phyloP scores from a whole-genome alignment of 2,888 invertebrate species.

The Drosophila paranaensis region DNA sequence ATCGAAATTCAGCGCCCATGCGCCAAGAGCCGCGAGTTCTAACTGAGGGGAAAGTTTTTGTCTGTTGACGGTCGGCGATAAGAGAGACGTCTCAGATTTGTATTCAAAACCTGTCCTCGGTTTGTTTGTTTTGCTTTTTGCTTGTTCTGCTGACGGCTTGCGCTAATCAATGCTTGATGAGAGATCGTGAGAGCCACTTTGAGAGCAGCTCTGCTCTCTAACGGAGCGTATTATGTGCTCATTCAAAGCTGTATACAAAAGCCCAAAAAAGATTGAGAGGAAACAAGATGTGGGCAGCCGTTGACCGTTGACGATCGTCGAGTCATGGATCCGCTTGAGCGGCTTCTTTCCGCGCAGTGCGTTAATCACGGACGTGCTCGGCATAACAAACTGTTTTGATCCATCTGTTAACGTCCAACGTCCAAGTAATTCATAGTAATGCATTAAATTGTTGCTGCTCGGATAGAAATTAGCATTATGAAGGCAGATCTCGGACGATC shows the following conservation, averaged over 20 bases:
- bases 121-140: constrained; percentile 19
- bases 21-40: constrained; percentile 50
- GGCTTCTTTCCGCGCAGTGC: constrained; percentile 36
- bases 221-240: constrained; percentile 37
- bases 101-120: constrained; percentile 57
- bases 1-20: constrained; percentile 28
- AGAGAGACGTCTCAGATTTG: constrained; percentile 25
- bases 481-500: constrained; percentile 59
- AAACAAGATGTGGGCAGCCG: constrained; percentile 35
- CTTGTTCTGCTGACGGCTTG: constrained; percentile 14
- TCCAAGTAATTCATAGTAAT: constrained; percentile 57
- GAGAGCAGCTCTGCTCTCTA: constrained; percentile 19
- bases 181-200: constrained; percentile 24
- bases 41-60: constrained; percentile 54
- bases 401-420: constrained; percentile 37
- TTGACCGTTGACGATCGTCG: constrained; percentile 26
- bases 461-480: constrained; percentile 54
- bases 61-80: constrained; percentile 25
- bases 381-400: constrained; percentile 47
- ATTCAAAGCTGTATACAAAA: constrained; percentile 27
- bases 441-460: constrained; percentile 45
- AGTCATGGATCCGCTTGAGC: constrained; percentile 47
- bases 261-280: background rate
- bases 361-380: constrained; percentile 60
- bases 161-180: constrained; percentile 48